Base-by-base conservation (phyloP, 2,113 vertebrate genomes). In the Engystomops pustulosus region DNA sequence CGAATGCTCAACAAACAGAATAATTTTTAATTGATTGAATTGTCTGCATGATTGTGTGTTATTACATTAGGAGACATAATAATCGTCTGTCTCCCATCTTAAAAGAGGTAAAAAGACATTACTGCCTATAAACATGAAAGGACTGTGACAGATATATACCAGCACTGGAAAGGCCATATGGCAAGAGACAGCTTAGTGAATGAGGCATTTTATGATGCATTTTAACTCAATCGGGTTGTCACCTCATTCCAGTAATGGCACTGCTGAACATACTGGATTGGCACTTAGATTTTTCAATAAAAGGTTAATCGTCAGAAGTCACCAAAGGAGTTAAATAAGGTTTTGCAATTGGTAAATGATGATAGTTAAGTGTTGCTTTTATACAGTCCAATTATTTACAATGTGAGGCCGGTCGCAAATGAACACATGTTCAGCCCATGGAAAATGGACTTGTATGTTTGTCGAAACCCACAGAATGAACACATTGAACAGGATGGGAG, bases 101-200 rank as follows among this genome's bases (percentile, higher is more conserved):
- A 58, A 78, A 58, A 41, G 75, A 25, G 49, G 9, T 38, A 77
- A 51, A 77, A 20, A 55, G 49, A 77, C 12, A 18, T 77, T 77
- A 77, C 49, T n/a, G 51, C 30, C 74, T 58, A 77, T 58, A 77
- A 77, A 77, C 74, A n/a, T 77, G 32, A 77, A 77, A 77, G 74
- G 49, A 77, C 74, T 77, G 34, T 77, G 74, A 58, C 74, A 58
- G 74, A 77, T 51, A 77, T 77, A 77, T 38, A 58, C 49, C 74
- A 77, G 74, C 74, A 0, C 30, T 58, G 30, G 49, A 77, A 77
- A 53, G 74, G 74, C 51, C 51, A 58, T 77, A 77, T 58, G 74
- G 74, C 74, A 58, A n/a, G 49, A 77, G 30, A 77, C 49, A 77
- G 45, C 4, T 38, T 77, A 36, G 49, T 23, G 53, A 77, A 77